Base-by-base conservation (phyloP, 2,888 invertebrate species). In the Zelleria hepariella region DNA sequence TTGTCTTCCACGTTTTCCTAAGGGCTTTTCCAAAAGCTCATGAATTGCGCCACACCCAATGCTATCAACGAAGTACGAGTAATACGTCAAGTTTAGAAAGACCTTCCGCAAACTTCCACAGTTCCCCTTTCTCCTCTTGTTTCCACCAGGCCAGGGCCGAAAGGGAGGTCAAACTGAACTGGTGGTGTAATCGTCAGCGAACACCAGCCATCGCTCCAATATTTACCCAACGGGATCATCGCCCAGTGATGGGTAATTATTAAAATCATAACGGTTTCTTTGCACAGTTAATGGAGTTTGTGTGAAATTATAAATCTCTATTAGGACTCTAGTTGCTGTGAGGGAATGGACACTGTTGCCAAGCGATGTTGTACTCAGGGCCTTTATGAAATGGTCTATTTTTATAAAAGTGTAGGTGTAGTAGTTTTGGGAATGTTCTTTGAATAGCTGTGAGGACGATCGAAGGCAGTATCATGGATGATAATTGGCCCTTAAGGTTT, bases 241-340 rank as follows among this genome's bases (percentile, higher is more conserved):
- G 58, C 58, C 21, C 23, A 5, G 54, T 65, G 65, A 64, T 61
- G 62, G 60, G 64, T 64, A 62, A 63, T 65, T 64, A 64, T 64
- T 64, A 62, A 62, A 65, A 64, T 62, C 60, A 62, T 65, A 65
- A 65, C 65, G 65, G 65, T 48, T 42, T 58, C 49, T 57, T 58
- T 59, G 59, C 63, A 57, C 58, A 62, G 62, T 59, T 63, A 63
- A 63, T 63, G 63, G 62, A 61, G 23, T 59, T 59, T 59, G 61
- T 62, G 60, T 63, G n/a, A 60, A 62, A 62, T 63, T 63, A 62
- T 63, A 60, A 62, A 63, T 60, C 49, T 25, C 51, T 2, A 32
- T 58, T 58, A 20, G 57, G 23, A 48, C 6, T 20, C 32, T 32
- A 32, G 18, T 55, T 21, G n/a, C 20, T 32, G 20, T 55, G 27